phyloP scores from a whole-genome alignment of 2,113 vertebrate species.

The Coryphaenoides rupestris region DNA sequence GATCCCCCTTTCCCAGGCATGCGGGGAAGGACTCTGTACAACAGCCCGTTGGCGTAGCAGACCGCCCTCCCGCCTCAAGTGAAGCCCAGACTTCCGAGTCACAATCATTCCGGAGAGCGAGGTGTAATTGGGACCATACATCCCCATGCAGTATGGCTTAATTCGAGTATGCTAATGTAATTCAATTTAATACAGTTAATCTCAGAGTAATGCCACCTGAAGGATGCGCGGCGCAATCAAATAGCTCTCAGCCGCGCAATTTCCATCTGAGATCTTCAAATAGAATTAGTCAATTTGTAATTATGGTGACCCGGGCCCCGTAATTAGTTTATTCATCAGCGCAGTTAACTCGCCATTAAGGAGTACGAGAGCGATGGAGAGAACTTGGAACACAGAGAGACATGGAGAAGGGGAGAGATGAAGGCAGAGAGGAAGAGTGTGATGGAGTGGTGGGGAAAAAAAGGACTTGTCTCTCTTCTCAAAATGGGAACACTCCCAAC shows the following conservation, averaged over 20 bases:
- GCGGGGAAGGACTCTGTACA: too few relatives aligned
- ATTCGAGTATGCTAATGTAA: constrained; percentile 80
- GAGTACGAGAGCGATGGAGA: constrained; percentile 28
- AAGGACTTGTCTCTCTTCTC: constrained; percentile 30
- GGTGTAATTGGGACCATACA: constrained; percentile 68
- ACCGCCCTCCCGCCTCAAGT: background rate
- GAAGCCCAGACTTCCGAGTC: constrained; percentile 50
- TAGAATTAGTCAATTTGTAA: constrained; percentile 79
- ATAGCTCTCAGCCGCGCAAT: constrained; percentile 74
- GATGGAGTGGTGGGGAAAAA: too few relatives aligned
- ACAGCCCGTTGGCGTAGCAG: too few relatives aligned
- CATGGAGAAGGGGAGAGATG: constrained; percentile 28
- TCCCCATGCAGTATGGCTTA: constrained; percentile 70
- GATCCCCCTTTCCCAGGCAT: background rate
- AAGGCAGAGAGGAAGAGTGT: too few relatives aligned
- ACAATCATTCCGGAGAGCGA: constrained; percentile 51
- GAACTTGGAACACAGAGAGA: background rate
- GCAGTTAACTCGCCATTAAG: constrained; percentile 73
- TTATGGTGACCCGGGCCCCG: constrained; percentile 72
- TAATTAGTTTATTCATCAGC: constrained; percentile 80
- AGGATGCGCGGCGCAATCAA: constrained; percentile 76
- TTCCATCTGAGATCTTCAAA: constrained; percentile 71
- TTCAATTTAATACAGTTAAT: constrained; percentile 80
- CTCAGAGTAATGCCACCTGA: constrained; percentile 78
- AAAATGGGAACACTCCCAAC: constrained; percentile 62